These are phyloP conservation scores for Macrosiphum euphorbiae DNA, from an alignment of 2,888 invertebrate species.

Conservation along the genomic window DNA sequence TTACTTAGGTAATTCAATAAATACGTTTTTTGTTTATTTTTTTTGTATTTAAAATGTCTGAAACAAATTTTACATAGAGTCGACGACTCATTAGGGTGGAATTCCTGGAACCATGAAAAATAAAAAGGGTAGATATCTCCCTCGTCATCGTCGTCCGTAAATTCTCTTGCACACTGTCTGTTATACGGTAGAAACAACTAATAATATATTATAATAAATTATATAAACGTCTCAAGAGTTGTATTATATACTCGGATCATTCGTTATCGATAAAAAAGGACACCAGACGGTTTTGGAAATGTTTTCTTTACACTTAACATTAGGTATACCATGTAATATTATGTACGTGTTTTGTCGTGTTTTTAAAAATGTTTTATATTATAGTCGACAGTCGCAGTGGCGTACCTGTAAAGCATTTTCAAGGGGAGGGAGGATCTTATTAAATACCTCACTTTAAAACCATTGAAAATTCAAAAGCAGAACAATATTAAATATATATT, in stretches of 20 bases:
- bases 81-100: not conserved
- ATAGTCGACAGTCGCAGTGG: not conserved
- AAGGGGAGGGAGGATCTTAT: too few relatives aligned
- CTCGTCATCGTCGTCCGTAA: not conserved
- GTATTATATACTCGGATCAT: not conserved
- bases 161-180: not conserved
- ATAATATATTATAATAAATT: conserved; percentile 1
- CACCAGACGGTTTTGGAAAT: not conserved
- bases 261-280: not conserved
- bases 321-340: not conserved
- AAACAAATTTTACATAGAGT: not conserved
- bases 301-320: not conserved
- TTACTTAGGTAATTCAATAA: not conserved
- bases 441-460: too few relatives aligned
- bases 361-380: not conserved
- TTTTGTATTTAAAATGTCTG: not conserved
- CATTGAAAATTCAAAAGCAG: too few relatives aligned
- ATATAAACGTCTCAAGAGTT: not conserved
- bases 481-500: too few relatives aligned
- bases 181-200: not conserved
- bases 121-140: not conserved
- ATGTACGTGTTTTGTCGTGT: not conserved
- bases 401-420: too few relatives aligned
- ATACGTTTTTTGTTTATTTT: not conserved
- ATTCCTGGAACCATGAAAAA: not conserved